Evolutionary conservation across 2,113 vertebrate genomes (phyloP).

Genomic region (Speoplatyrhinus poulsoni): DNA sequence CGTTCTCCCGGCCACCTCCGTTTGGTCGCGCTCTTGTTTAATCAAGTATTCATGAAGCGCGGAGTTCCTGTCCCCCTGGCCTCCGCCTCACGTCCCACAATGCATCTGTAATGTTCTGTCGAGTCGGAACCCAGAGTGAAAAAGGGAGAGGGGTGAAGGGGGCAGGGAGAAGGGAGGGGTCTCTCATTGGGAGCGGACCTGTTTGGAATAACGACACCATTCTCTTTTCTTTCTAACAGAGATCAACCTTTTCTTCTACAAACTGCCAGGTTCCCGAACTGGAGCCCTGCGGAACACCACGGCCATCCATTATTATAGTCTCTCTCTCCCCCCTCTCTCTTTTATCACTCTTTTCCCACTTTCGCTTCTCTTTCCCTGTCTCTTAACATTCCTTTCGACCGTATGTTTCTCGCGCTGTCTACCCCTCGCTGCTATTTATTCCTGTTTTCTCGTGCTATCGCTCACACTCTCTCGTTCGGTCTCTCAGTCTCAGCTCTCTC

Average conservation of each 20-base stretch:
- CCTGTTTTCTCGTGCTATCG: background rate
- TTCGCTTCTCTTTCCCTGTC: background rate
- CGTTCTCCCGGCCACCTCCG: slow-evolving; percentile 68
- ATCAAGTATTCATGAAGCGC: slow-evolving; percentile 70
- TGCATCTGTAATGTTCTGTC: slow-evolving; percentile 72
- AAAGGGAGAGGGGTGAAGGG: slow-evolving; percentile 57
- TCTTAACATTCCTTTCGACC: background rate
- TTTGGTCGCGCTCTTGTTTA: slow-evolving; percentile 76
- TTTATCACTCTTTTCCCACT: background rate
- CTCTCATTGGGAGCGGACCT: slow-evolving; percentile 33
- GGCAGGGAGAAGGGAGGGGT: slow-evolving; percentile 29
- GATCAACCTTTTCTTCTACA: background rate
- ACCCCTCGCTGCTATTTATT: background rate
- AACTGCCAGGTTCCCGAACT: background rate
- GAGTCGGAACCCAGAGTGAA: slow-evolving; percentile 33
- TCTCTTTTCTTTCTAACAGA: slow-evolving; percentile 22
- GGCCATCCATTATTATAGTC: background rate
- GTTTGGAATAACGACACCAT: slow-evolving; percentile 7
- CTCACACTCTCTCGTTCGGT: background rate
- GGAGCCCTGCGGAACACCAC: slow-evolving; percentile 25
- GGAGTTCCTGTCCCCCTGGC: slow-evolving; percentile 28
- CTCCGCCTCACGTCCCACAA: slow-evolving; percentile 65
- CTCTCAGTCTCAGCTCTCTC: background rate
- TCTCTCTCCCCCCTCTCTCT: background rate
- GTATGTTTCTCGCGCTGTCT: background rate